Evolutionary conservation across 2,888 invertebrate species (phyloP).

Genomic region (Drosophila koepferae): DNA sequence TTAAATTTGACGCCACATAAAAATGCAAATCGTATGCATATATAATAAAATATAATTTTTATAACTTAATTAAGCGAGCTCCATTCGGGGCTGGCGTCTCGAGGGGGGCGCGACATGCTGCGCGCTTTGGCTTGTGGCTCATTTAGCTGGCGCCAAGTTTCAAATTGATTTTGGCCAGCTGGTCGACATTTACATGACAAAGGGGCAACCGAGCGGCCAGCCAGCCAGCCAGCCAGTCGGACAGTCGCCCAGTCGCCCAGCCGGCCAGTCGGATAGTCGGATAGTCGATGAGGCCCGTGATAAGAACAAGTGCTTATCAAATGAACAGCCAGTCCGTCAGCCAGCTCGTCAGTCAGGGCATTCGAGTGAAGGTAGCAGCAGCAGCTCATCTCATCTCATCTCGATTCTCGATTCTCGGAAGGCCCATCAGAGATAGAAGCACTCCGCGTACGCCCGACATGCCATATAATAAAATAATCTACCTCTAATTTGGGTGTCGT

Average conservation of each 20-base stretch:
- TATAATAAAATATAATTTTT: slow-evolving; percentile 79
- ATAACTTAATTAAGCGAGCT: slow-evolving; percentile 71
- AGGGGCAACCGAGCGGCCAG: slow-evolving; percentile 23
- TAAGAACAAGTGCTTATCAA: slow-evolving; percentile 68
- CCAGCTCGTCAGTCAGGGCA: neutral
- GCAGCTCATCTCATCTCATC: slow-evolving; percentile 19
- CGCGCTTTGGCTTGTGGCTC: slow-evolving; percentile 60
- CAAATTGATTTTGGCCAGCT: slow-evolving; percentile 71
- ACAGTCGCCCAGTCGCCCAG: slow-evolving; percentile 5
- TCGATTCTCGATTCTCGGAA: slow-evolving; percentile 62
- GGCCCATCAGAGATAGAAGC: slow-evolving; percentile 49
- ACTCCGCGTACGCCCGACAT: slow-evolving; percentile 33
- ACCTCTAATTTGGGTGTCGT: slow-evolving; percentile 82
- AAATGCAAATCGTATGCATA: slow-evolving; percentile 77
- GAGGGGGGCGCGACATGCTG: slow-evolving; percentile 50
- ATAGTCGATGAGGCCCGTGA: slow-evolving; percentile 56
- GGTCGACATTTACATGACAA: slow-evolving; percentile 71
- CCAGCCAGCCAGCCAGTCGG: neutral
- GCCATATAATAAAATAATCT: slow-evolving; percentile 82
- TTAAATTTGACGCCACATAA: slow-evolving; percentile 73
- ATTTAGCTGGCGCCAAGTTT: slow-evolving; percentile 72
- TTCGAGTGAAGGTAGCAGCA: slow-evolving; percentile 2
- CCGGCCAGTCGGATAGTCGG: slow-evolving; percentile 16
- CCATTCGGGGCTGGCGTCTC: slow-evolving; percentile 11
- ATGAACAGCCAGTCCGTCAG: slow-evolving; percentile 32